A percentile compares a stretch with the other conserved stretches of the same genome.
Conservation (phyloP, 2,113 vertebrate species). For the Peucedramus taeniatus region DNA sequence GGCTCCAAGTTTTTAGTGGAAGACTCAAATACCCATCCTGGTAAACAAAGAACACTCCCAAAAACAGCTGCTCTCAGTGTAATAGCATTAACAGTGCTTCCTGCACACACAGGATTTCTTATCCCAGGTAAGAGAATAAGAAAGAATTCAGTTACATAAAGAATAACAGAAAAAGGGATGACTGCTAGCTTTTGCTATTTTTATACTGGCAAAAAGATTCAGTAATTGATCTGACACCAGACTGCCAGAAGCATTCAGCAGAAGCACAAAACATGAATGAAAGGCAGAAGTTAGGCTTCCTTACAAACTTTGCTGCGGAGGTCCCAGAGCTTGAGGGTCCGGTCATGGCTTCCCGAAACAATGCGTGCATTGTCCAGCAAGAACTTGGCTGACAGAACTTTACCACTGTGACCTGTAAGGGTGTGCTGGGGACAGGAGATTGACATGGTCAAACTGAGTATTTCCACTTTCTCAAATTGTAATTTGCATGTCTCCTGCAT, state of each 20-base stretch:
- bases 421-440: conserved; percentile 82
- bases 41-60: background rate
- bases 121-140: background rate
- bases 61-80: background rate
- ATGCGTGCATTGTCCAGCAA: conserved; percentile 93
- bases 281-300: conserved; percentile 39
- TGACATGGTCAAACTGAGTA: background rate
- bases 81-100: background rate
- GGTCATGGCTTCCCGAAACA: conserved; percentile 96
- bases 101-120: background rate
- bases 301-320: conserved; percentile 99
- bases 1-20: background rate
- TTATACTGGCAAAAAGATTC: background rate
- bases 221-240: background rate
- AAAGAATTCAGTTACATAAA: background rate
- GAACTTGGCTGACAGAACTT: conserved; percentile 95
- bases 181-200: background rate
- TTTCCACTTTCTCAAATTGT: background rate
- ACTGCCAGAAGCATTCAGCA: background rate
- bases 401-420: conserved; percentile 94
- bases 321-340: conserved; percentile 98
- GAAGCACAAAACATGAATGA: background rate
- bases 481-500: background rate
- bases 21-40: background rate
- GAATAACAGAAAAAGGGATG: background rate